phyloP scores from a whole-genome alignment of 2,113 vertebrate genomes.

The Scopus umbretta region DNA sequence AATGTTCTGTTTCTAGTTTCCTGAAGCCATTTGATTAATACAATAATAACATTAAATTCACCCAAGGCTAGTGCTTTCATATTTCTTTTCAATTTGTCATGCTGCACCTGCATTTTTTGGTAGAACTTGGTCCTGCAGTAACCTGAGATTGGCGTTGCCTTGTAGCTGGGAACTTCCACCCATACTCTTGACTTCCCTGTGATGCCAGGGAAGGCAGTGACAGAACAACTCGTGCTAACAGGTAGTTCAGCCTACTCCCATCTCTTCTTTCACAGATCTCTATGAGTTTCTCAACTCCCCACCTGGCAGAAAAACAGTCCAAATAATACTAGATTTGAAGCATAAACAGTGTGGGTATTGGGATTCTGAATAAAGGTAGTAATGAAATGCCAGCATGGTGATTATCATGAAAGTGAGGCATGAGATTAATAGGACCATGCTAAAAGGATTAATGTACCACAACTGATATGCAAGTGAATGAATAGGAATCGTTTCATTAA shows the following conservation, averaged over 20 bases:
- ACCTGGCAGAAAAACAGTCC: neutral
- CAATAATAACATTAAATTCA: conserved; percentile 37
- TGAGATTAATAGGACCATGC: neutral
- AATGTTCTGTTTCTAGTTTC: conserved; percentile 49
- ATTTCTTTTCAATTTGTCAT: conserved; percentile 17
- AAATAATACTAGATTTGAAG: neutral
- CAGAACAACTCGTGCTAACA: neutral
- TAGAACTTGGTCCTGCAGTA: conserved; percentile 47
- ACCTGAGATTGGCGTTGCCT: conserved; percentile 35
- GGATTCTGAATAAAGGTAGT: neutral
- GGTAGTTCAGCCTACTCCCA: neutral
- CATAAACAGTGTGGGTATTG: neutral
- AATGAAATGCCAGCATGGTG: neutral
- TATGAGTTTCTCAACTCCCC: neutral
- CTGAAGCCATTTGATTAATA: conserved; percentile 38
- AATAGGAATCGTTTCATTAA: neutral
- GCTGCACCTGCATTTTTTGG: conserved; percentile 31
- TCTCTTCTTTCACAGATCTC: neutral
- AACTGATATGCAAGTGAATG: neutral
- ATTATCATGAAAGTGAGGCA: neutral
- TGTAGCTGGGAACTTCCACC: conserved; percentile 72
- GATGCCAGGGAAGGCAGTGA: neutral
- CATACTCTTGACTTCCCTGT: neutral
- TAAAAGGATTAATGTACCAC: neutral
- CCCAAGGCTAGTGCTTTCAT: conserved; percentile 31